Evolutionary conservation across 2,113 vertebrate species (phyloP).

Genomic region (Barnardius zonarius): DNA sequence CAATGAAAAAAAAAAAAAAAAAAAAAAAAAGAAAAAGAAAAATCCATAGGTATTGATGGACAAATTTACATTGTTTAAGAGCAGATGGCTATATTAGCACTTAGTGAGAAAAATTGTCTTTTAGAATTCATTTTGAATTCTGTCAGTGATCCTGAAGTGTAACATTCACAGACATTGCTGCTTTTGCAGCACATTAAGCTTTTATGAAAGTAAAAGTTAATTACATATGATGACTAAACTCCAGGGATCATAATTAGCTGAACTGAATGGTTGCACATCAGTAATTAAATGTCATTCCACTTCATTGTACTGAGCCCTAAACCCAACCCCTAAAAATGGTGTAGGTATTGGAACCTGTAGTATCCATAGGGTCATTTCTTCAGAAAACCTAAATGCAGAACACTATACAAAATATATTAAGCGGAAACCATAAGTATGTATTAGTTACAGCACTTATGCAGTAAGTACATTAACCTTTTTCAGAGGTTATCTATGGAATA

Average conservation of each 20-base stretch:
- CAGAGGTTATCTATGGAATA: background rate
- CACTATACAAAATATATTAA: background rate
- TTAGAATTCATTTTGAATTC: constrained; percentile 75
- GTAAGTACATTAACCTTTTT: background rate
- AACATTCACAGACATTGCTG: constrained; percentile 63
- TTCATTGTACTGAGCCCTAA: constrained; percentile 82
- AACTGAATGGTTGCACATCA: constrained; percentile 87
- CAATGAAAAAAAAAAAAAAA: too few species aligned
- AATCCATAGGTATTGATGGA: background rate
- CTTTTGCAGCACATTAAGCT: constrained; percentile 81
- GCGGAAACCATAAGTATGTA: background rate
- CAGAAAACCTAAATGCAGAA: constrained; percentile 1
- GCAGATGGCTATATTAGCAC: constrained; percentile 61
- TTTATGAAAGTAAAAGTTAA: constrained; percentile 92
- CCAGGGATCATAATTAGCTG: constrained; percentile 88
- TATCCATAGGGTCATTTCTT: constrained; percentile 32
- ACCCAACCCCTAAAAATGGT: constrained; percentile 75
- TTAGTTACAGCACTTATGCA: background rate
- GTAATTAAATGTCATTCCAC: constrained; percentile 92
- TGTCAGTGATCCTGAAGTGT: constrained; percentile 79
- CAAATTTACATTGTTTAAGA: constrained; percentile 33
- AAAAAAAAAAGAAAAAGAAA: too few species aligned
- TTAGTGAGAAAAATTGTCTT: constrained; percentile 56
- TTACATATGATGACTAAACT: constrained; percentile 91
- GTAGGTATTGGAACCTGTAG: constrained; percentile 67